Conservation (phyloP, 2,797 vertebrate species). For the Sebastes hubbsi region DNA sequence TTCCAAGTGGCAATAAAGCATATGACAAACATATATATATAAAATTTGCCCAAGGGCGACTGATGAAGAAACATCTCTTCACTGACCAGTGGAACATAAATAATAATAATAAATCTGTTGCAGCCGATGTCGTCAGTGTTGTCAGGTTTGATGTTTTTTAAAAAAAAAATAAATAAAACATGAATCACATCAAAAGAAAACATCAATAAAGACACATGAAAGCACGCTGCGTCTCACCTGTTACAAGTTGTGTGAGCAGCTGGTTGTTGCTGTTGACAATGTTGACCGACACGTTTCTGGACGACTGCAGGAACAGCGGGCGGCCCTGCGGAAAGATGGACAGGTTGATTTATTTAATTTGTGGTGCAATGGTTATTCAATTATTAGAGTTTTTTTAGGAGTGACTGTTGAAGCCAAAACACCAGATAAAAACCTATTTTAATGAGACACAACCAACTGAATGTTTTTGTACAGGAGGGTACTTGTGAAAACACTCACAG, state of each 20-base stretch:
- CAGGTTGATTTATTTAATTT: not conserved
- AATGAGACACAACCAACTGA: not conserved
- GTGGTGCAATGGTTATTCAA: not conserved
- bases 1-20: too few species aligned
- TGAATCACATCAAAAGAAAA: not conserved
- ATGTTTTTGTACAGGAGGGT: not conserved
- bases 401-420: not conserved
- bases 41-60: not conserved
- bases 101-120: not conserved
- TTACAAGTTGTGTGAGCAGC: conserved; percentile 93
- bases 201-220: conserved; percentile 1
- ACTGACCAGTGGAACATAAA: too few species aligned
- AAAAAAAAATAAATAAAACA: not conserved
- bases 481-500: not conserved
- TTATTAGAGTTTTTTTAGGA: not conserved
- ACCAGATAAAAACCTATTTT: not conserved
- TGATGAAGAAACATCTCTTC: not conserved
- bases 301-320: conserved; percentile 96
- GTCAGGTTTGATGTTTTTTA: not conserved
- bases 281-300: conserved; percentile 96
- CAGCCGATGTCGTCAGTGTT: conserved; percentile 27
- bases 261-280: conserved; percentile 93
- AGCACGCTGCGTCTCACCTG: conserved; percentile 81
- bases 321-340: conserved; percentile 84
- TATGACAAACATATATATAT: not conserved